Percentiles rank a stretch among this genome's conserved stretches.
Conservation (phyloP, 2,888 invertebrate species). For the Pachydiplax longipennis region DNA sequence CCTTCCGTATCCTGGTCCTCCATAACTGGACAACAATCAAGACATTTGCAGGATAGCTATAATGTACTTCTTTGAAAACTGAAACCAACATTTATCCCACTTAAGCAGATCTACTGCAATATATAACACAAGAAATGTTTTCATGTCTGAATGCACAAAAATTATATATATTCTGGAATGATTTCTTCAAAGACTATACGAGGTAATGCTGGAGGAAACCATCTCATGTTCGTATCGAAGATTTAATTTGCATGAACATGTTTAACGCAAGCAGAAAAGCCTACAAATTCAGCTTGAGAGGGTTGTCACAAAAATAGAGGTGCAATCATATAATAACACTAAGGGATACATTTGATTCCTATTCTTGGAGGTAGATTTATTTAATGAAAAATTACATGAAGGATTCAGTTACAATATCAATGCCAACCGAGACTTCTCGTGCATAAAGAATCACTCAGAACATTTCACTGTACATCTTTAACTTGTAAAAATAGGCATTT, state of each 20-base stretch:
- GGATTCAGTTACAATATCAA: constrained; percentile 47
- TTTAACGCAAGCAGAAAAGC: neutral
- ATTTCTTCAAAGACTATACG: too few relatives aligned
- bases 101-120: constrained; percentile 4
- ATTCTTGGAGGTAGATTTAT: constrained; percentile 62
- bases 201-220: neutral
- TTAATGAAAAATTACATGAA: constrained; percentile 54
- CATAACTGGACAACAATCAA: constrained; percentile 25
- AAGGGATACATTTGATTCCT: constrained; percentile 45
- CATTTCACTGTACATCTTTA: constrained; percentile 43
- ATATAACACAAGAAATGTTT: neutral
- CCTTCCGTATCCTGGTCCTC: constrained; percentile 36
- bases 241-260: neutral
- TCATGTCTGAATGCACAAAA: neutral
- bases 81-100: constrained; percentile 28
- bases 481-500: constrained; percentile 45
- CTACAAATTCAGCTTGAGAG: neutral
- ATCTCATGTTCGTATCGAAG: neutral
- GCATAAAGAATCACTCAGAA: constrained; percentile 45
- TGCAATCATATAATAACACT: constrained; percentile 22
- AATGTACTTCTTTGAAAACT: constrained; percentile 33
- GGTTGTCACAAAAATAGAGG: neutral
- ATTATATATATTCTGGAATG: neutral
- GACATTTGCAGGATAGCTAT: constrained; percentile 20
- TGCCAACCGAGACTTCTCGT: constrained; percentile 45